phyloP scores from a whole-genome alignment of 2,888 invertebrate species.

The Aplocera efformata region DNA sequence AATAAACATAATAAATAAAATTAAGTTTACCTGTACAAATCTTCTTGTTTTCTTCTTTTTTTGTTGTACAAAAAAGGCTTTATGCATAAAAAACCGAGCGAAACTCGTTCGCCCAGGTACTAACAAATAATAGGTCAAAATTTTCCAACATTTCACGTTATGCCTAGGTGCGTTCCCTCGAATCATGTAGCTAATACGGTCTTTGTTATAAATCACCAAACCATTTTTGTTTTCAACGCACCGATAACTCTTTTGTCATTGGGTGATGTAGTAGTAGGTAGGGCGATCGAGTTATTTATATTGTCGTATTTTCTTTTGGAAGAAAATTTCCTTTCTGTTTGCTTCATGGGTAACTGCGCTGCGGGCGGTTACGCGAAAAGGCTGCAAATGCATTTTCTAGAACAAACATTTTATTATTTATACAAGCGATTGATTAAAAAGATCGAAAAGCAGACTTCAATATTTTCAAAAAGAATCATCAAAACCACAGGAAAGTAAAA shows the following conservation, averaged over 20 bases:
- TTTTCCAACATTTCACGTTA: slow-evolving; percentile 13
- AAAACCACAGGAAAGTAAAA: too few relatives aligned
- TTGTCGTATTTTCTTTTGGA: slow-evolving; percentile 75
- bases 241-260: slow-evolving; percentile 81
- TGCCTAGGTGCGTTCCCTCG: slow-evolving; percentile 28
- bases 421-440: too few relatives aligned
- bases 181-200: slow-evolving; percentile 60
- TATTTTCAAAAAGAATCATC: too few relatives aligned
- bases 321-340: slow-evolving; percentile 78
- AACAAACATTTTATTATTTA: slow-evolving; percentile 4
- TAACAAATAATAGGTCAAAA: slow-evolving; percentile 8
- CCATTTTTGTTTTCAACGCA: slow-evolving; percentile 81
- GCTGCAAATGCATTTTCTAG: slow-evolving; percentile 34
- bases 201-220: slow-evolving; percentile 70
- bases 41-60: too few relatives aligned
- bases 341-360: slow-evolving; percentile 75
- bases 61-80: too few relatives aligned
- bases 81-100: too few relatives aligned
- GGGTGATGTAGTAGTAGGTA: slow-evolving; percentile 75
- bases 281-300: slow-evolving; percentile 79
- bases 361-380: slow-evolving; percentile 38
- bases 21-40: too few relatives aligned
- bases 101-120: too few relatives aligned
- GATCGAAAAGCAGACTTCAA: too few relatives aligned
- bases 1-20: too few relatives aligned